Conservation (phyloP, 92 coral and sea anemone genomes). For the Epizoanthus rinbou region DNA sequence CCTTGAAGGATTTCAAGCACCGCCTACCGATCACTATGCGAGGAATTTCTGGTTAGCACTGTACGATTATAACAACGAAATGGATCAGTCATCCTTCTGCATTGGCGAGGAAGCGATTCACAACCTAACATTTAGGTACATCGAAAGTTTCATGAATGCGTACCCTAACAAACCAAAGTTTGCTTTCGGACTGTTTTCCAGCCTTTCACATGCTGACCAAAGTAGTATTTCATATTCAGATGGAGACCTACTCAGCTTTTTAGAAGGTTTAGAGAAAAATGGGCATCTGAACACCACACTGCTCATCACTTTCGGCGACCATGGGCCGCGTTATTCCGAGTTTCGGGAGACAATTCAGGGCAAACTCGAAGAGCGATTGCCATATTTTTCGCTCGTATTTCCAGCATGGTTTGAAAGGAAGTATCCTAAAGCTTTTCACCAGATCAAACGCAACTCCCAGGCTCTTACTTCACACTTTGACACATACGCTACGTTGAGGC, state of each 20-base stretch:
- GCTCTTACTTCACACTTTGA: conserved; percentile 91
- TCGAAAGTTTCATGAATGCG: conserved; percentile 56
- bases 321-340: conserved; percentile 71
- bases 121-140: conserved; percentile 63
- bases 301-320: conserved; percentile 77
- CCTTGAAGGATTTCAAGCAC: conserved; percentile 69
- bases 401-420: conserved; percentile 79
- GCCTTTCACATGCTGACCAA: conserved; percentile 61
- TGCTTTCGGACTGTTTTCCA: conserved; percentile 54
- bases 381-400: conserved; percentile 70
- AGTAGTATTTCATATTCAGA: conserved; percentile 66
- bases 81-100: conserved; percentile 46
- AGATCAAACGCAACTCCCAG: conserved; percentile 64
- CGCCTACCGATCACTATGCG: conserved; percentile 86
- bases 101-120: conserved; percentile 68
- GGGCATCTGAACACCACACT: conserved; percentile 66
- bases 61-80: conserved; percentile 15
- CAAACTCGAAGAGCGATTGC: conserved; percentile 86
- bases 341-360: conserved; percentile 76
- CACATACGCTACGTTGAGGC: conserved; percentile 82
- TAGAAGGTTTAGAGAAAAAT: conserved; percentile 50
- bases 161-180: conserved; percentile 71
- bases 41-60: conserved; percentile 79
- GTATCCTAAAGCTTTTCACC: conserved; percentile 55
- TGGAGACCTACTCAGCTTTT: conserved; percentile 45